Evolutionary conservation across 2,113 vertebrate genomes (phyloP), one percentile per base, ranked within the genome.

Genomic region (Oryzias javanicus): DNA sequence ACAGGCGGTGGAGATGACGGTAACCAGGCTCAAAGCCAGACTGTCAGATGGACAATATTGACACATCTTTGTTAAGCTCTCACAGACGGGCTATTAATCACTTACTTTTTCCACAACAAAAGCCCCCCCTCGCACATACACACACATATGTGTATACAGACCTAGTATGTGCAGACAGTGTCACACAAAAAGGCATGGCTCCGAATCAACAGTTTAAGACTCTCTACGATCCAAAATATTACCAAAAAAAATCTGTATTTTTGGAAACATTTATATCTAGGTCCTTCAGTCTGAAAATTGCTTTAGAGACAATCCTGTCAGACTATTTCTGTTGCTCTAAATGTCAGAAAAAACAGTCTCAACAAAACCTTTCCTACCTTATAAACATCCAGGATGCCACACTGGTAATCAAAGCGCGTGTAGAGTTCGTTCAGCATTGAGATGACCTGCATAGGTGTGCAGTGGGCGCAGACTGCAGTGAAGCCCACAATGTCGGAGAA

Each of bases 401-500:
- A 99, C 88, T 99, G 97, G 89, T 98, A 96, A 89, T 99, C 97
- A 41, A 99, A 99, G 63, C 95, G 92, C 0, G 97, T 99, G 86
- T 99, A 99, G 18, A 99, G 93, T 70, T 98, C 97, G 0, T 99
- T 99, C 76, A 99, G 91, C 97, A 99, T 99, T 87, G 96, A 96
- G 92, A 99, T 98, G 71, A 99, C 97, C 84, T 99, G 97, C 97
- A 99, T 98, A 48, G 97, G 97, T 0, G 97, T 99, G 55, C 97
- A 98, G 89, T 99, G 95, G 0, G 95, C 97, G 14, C 97, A 99
- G 79, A 99, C 93, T 4, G 97, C 97, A 0, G 97, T 99, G 80
- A 99, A 99, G 50, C 97, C 97, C 76, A 99, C 97, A 1, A 99
- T 99, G 90, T 99, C 97, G 0, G 97, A 99, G 81, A 99, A 99